A percentile compares a stretch with the other conserved stretches of the same genome.
Evolutionary conservation across 2,888 invertebrate species (phyloP).

Genomic region (Pachydiplax longipennis): DNA sequence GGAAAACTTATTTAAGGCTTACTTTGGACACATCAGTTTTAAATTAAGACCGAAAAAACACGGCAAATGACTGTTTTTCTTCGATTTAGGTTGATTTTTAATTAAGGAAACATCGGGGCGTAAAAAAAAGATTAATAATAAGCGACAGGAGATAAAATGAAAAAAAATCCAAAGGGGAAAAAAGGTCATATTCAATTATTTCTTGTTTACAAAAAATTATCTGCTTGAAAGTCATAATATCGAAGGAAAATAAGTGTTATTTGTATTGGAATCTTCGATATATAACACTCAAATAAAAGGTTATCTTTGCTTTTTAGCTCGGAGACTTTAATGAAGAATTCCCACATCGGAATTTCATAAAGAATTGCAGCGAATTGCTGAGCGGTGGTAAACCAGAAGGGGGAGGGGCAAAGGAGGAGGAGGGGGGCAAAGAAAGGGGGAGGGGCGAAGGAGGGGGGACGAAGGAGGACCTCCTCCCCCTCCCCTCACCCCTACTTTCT

Average conservation of each 20-base stretch:
- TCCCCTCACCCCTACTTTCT: not conserved
- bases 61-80: not conserved
- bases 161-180: not conserved
- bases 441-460: not conserved
- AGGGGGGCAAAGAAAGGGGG: not conserved
- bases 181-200: constrained; percentile 17
- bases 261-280: constrained; percentile 16
- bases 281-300: not conserved
- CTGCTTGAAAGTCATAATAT: constrained; percentile 41
- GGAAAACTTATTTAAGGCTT: constrained; percentile 7
- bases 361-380: not conserved
- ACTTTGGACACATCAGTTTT: not conserved
- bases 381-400: not conserved
- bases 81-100: not conserved
- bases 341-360: not conserved
- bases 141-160: constrained; percentile 9
- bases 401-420: not conserved
- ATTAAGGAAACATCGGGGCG: not conserved
- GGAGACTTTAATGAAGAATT: not conserved
- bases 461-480: not conserved
- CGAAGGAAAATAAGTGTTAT: constrained; percentile 33
- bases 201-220: constrained; percentile 42
- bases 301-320: not conserved
- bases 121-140: constrained; percentile 21
- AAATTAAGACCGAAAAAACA: not conserved